Evolutionary conservation across 2,888 invertebrate genomes (phyloP).

Genomic region (Emmelina monodactyla): DNA sequence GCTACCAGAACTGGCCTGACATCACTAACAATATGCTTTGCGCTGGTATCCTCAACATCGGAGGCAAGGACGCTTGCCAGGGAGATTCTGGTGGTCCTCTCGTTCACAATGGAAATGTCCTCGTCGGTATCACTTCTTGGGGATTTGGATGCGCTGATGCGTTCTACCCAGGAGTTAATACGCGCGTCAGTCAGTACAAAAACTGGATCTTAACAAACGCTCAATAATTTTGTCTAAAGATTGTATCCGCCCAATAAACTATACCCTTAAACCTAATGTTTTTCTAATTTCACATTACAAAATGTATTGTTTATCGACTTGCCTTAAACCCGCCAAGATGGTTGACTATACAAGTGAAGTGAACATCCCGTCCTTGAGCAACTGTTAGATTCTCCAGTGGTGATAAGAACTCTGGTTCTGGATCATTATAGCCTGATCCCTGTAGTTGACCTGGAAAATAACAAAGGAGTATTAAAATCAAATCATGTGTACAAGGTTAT

Average conservation of each 20-base stretch:
- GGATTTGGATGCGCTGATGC: slow-evolving; percentile 48
- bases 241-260: too few relatives aligned
- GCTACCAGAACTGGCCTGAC: slow-evolving; percentile 19
- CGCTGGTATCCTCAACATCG: slow-evolving; percentile 26
- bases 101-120: slow-evolving; percentile 28
- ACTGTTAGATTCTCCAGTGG: slow-evolving; percentile 86
- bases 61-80: slow-evolving; percentile 41
- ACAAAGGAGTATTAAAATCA: too few relatives aligned
- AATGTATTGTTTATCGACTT: too few relatives aligned
- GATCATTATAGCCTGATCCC: slow-evolving; percentile 51
- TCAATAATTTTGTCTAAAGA: too few relatives aligned
- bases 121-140: slow-evolving; percentile 57
- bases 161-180: slow-evolving; percentile 55
- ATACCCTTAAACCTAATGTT: too few relatives aligned
- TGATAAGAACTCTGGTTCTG: slow-evolving; percentile 80
- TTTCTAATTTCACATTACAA: too few relatives aligned
- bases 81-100: slow-evolving; percentile 66
- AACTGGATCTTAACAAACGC: slow-evolving; percentile 27
- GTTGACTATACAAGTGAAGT: slow-evolving; percentile 90
- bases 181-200: slow-evolving; percentile 35
- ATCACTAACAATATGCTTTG: slow-evolving; percentile 33
- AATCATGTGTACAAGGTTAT: too few relatives aligned
- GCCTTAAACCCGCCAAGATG: slow-evolving; percentile 87
- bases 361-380: slow-evolving; percentile 85
- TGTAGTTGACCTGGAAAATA: slow-evolving; percentile 44